Evolutionary conservation across 2,113 vertebrate genomes (phyloP).

Genomic region (Microcebus lehilahytsara): DNA sequence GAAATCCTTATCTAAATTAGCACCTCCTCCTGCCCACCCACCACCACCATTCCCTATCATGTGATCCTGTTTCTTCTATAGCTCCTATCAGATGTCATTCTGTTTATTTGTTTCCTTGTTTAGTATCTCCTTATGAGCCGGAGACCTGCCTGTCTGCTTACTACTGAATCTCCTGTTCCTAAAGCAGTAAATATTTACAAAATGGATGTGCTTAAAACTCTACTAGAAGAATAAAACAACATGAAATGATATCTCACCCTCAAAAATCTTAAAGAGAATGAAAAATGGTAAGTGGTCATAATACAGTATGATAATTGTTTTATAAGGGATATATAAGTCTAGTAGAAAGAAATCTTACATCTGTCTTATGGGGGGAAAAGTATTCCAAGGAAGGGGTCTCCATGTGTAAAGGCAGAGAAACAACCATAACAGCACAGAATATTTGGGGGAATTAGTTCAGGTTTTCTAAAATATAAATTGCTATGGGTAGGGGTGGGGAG

Average conservation of each 20-base stretch:
- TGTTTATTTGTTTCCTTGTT: background rate
- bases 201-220: background rate
- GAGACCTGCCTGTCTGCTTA: background rate
- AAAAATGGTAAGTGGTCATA: background rate
- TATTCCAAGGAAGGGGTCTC: background rate
- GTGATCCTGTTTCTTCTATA: background rate
- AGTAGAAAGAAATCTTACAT: background rate
- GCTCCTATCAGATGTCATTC: background rate
- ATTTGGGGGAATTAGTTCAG: background rate
- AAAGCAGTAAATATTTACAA: constrained; percentile 11
- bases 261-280: background rate
- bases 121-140: background rate
- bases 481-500: background rate
- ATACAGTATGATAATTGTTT: background rate
- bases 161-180: background rate
- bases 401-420: constrained; percentile 12
- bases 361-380: background rate
- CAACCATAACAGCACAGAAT: background rate
- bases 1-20: background rate
- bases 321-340: background rate
- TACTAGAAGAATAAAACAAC: background rate
- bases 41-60: background rate
- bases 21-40: background rate
- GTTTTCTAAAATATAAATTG: background rate
- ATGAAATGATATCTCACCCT: background rate